Evolutionary conservation across 2,888 invertebrate genomes (phyloP).

Genomic region (Aromia moschata): DNA sequence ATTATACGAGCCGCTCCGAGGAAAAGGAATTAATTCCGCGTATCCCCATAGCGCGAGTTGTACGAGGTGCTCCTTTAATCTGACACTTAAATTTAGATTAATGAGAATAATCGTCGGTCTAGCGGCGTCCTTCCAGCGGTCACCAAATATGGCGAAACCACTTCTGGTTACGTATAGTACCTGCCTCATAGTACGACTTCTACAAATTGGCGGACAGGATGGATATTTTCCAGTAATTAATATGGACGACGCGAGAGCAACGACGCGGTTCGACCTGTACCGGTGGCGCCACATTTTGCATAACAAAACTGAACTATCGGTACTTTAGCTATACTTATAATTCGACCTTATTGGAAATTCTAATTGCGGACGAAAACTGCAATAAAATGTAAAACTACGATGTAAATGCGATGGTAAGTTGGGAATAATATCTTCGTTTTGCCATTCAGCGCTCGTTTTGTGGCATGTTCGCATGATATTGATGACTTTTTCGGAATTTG

Average conservation of each 20-base stretch:
- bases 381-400: not conserved
- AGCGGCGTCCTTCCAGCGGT: slow-evolving; percentile 29
- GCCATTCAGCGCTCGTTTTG: too few relatives aligned
- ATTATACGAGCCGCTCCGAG: not conserved
- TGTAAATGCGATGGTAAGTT: not conserved
- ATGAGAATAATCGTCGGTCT: slow-evolving; percentile 12
- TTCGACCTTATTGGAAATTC: not conserved
- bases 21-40: not conserved
- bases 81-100: slow-evolving; percentile 15
- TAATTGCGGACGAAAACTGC: not conserved
- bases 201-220: slow-evolving; percentile 46
- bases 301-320: slow-evolving; percentile 25
- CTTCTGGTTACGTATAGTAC: slow-evolving; percentile 35
- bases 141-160: slow-evolving; percentile 41
- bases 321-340: not conserved
- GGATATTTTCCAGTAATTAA: slow-evolving; percentile 41
- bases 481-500: too few relatives aligned
- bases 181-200: slow-evolving; percentile 35
- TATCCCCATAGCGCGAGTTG: not conserved
- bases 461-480: too few relatives aligned
- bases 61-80: slow-evolving; percentile 8
- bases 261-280: slow-evolving; percentile 28
- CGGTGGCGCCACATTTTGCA: slow-evolving; percentile 38
- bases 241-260: slow-evolving; percentile 36
- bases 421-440: too few relatives aligned